Evolutionary conservation across 2,113 vertebrate genomes (phyloP), one percentile per base, ranked within the genome.

Genomic region (Cavia porcellus): DNA sequence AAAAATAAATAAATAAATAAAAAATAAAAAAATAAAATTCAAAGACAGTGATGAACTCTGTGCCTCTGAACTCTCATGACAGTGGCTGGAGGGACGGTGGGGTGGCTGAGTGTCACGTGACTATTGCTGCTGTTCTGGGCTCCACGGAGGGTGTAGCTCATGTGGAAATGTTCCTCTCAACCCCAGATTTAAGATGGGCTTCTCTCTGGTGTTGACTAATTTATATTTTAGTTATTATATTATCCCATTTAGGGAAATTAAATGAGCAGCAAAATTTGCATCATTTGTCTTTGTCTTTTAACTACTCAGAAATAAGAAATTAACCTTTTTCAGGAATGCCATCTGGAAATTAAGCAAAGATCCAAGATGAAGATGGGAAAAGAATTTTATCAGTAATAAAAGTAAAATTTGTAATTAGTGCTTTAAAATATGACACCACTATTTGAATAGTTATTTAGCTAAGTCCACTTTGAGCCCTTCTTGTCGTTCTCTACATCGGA

Each of bases 121-220:
- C 64, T 19, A 9, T 25, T 86, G 8, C 22, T n/a, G 89, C 97
- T 79, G 57, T 28, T 90, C n/a, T 62, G 72, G 0, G 72, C 96
- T 47, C 32, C 61, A 50, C 70, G 57, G 9, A 96, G 94, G 35
- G 97, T 96, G 88, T 59, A 89, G 57, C 47, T 72, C 55, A 11
- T 68, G 70, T 66, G 79, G 74, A 98, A 96, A 59, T 86, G 32
- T 47, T 88, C 7, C 9, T 94, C 68, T 97, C 45, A 35, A 7
- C 9, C 42, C 96, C 96, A 25, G 72, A 64, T 93, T 95, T 96
- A 89, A 96, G 52, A 66, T 42, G 3, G 30, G 4, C 52, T 72
- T 94, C 35, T 86, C 24, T 88, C 25, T 32, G 4, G 1, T 30
- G 61, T 79, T 7, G 17, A 30, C 5, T 30, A 11, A 5, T 80